Base-by-base conservation (phyloP, 2,888 invertebrate species). In the Caenorhabditis plicata region DNA sequence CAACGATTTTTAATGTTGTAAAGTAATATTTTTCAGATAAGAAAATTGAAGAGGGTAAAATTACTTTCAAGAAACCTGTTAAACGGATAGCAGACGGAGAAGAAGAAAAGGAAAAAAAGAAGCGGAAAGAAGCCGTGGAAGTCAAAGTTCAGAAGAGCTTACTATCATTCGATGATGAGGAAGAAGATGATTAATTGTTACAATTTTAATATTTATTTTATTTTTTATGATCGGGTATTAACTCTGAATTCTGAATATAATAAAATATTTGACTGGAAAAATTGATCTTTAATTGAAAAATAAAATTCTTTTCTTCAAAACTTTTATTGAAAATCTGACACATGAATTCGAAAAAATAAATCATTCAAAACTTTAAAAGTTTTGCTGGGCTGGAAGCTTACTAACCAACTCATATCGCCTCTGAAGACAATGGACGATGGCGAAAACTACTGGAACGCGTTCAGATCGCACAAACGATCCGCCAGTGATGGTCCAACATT, bases 31-130 rank as follows among this genome's bases (percentile, higher is more conserved):
- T 57, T 73, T 48, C 43, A 74, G 73, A 65, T 26, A 64, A 69
- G 38, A 64, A 68, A 38, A 78, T 77, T 15, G 71, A 70, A 3
- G 70, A 75, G 19, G 75, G 77, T 15, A 71, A 71, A 42, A 77
- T 77, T 41, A 73, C 64, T 7, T 77, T 77, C 64, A 75, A 74
- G 40, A 77, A 77, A 47, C 76, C 75, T 8, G 52, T 43, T 32
- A 77, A 77, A 62, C 56, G 76, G 20, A 42, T 32, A n/a, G 63
- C 53, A 8, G 64, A 64, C 3, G 39, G 26, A 9, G 43, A 40
- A 13, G 51, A 23, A 8, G 49, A 48, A 31, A 44, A 25, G 5
- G 52, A 64, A 43, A 42, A 63, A 33, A 54, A 63, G 36, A 55
- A 48, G 35, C 39, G 46, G 39, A 49, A 54, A 36, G 43, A 27